Base-by-base conservation (phyloP, 2,797 vertebrate species). In the Clamator glandarius region DNA sequence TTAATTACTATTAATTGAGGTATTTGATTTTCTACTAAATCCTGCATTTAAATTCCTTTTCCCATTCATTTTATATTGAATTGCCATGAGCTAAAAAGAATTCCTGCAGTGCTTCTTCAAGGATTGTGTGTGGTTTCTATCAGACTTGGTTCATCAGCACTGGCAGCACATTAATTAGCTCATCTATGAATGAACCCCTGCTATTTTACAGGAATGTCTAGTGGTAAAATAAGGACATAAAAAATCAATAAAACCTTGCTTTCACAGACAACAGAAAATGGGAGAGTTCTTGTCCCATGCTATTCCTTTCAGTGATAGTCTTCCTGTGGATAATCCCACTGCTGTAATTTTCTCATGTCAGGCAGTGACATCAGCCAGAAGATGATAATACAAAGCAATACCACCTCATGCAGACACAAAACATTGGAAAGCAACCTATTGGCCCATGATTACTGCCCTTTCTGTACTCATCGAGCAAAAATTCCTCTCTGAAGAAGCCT, bases 111-210 rank as follows among this genome's bases (percentile, higher is more conserved):
- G 41, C 14, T 68, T 83, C 42, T 81, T 68, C 25, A 46, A 87
- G 48, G 31, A 54, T 5, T 46, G 11, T 61, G 16, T 51, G 31
- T 72, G 46, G 33, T 81, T 91, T 89, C 84, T 92, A 29, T 58
- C 50, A 86, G 76, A 61, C n/a, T 87, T 63, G 0, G 0, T 35
- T 91, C 62, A 94, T 87, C 76, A 80, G 26, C 12, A 33, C 14
- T 87, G 68, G n/a, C 72, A 85, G 57, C n/a, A 80, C 42, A n/a
- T 70, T 94, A 94, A 91, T 95, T 95, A 91, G 85, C 64, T 92
- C 68, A 88, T 54, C 31, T 91, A 73, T 91, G 84, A 85, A 80
- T 54, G 36, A 77, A 41, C n/a, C 50, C 84, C 79, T 62, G 58
- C 58, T 91, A 87, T 89, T 92, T 93, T 85, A 75, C 33, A 6